Conservation (phyloP, 2,888 invertebrate species). For the Morpho achilles region DNA sequence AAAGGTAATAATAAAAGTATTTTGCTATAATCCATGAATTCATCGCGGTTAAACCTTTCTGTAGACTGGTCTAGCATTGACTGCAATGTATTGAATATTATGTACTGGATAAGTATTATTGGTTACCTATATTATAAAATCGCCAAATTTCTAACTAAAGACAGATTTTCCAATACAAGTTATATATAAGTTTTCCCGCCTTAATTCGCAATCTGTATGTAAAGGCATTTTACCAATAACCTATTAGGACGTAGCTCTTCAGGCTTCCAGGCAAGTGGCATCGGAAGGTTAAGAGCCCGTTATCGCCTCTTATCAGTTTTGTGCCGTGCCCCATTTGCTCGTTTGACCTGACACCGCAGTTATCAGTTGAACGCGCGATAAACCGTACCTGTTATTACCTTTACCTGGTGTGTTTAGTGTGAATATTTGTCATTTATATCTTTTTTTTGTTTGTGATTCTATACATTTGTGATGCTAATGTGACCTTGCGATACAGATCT, state of each 20-base stretch:
- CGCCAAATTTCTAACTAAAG: too few relatives aligned
- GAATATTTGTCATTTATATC: slow-evolving; percentile 15
- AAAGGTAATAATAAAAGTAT: too few relatives aligned
- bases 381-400: slow-evolving; percentile 71
- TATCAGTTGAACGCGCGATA: slow-evolving; percentile 74
- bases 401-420: slow-evolving; percentile 36
- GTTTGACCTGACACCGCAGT: slow-evolving; percentile 78
- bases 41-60: too few relatives aligned
- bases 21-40: too few relatives aligned
- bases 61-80: too few relatives aligned
- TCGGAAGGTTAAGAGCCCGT: slow-evolving; percentile 77
- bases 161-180: too few relatives aligned
- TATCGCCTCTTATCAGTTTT: slow-evolving; percentile 71
- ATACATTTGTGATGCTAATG: background rate
- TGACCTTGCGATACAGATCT: too few relatives aligned
- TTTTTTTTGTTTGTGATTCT: slow-evolving; percentile 2
- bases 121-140: too few relatives aligned
- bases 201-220: background rate
- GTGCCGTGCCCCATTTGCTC: slow-evolving; percentile 72
- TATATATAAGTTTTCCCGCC: too few relatives aligned
- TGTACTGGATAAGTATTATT: too few relatives aligned
- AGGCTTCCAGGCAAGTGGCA: slow-evolving; percentile 49
- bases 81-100: too few relatives aligned
- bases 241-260: slow-evolving; percentile 32
- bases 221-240: slow-evolving; percentile 6